These are phyloP conservation scores for Glaucopsyche alexis DNA, from an alignment of 2,888 invertebrate genomes.

Conservation along the genomic window DNA sequence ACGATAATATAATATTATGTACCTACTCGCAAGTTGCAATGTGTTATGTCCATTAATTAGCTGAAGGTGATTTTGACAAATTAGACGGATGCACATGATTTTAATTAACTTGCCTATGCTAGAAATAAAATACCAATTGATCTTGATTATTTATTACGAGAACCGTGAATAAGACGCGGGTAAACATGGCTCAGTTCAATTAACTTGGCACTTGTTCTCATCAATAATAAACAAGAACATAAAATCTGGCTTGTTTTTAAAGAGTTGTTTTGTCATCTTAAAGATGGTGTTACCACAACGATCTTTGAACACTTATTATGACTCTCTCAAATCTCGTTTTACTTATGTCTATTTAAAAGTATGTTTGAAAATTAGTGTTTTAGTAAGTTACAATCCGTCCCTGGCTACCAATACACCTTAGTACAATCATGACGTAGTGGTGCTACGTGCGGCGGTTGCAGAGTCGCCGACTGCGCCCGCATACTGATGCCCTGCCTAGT, in stretches of 20 bases:
- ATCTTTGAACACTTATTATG: too few relatives aligned
- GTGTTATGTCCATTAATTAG: too few relatives aligned
- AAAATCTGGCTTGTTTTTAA: background rate
- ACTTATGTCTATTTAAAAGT: too few relatives aligned
- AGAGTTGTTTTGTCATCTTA: too few relatives aligned
- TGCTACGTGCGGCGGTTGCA: slow-evolving; percentile 62
- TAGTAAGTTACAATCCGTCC: slow-evolving; percentile 45
- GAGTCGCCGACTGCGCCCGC: slow-evolving; percentile 40
- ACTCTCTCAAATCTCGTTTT: too few relatives aligned
- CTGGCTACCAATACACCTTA: slow-evolving; percentile 56
- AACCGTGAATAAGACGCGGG: background rate
- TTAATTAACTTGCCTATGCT: background rate
- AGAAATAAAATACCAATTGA: slow-evolving; percentile 6
- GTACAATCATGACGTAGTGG: slow-evolving; percentile 72
- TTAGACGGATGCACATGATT: background rate
- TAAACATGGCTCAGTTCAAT: background rate
- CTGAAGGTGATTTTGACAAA: background rate
- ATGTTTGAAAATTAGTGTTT: too few relatives aligned
- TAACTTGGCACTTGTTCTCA: background rate
- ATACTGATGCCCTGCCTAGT: slow-evolving; percentile 34
- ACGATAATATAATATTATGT: too few relatives aligned
- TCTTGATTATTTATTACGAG: background rate
- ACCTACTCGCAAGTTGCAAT: too few relatives aligned
- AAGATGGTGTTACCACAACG: too few relatives aligned
- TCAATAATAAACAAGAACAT: background rate